Evolutionary conservation across 2,888 invertebrate genomes (phyloP).

Genomic region (Leptinotarsa rubiginosa): DNA sequence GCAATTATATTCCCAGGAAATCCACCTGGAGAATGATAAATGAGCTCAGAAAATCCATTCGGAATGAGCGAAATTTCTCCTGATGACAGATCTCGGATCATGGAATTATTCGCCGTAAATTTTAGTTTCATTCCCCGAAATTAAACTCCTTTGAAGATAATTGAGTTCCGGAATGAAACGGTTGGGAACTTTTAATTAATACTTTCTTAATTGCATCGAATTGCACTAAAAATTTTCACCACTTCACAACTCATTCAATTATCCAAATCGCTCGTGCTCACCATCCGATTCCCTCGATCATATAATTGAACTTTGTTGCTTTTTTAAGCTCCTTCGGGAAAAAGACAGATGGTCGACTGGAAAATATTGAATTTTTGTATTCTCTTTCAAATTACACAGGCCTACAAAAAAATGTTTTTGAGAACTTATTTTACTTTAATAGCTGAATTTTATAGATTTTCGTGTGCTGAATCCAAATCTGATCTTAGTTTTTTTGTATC

Average conservation of each 20-base stretch:
- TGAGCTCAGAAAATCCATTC: slow-evolving; percentile 42
- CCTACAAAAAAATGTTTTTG: no score
- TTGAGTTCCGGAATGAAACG: slow-evolving; percentile 49
- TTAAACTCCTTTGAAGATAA: slow-evolving; percentile 53
- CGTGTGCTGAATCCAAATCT: no score
- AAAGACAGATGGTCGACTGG: neutral
- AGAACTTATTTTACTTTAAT: no score
- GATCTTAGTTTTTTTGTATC: no score
- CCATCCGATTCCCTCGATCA: slow-evolving; percentile 8
- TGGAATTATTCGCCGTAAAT: slow-evolving; percentile 51
- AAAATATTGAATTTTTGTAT: no score
- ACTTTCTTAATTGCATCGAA: slow-evolving; percentile 52
- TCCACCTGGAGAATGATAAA: slow-evolving; percentile 56
- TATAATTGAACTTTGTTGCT: neutral
- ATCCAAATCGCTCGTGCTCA: slow-evolving; percentile 38
- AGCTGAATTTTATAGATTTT: no score
- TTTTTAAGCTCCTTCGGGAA: neutral
- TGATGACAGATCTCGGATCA: slow-evolving; percentile 51
- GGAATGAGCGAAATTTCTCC: slow-evolving; percentile 41
- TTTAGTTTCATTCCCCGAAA: slow-evolving; percentile 53
- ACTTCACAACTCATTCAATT: slow-evolving; percentile 43
- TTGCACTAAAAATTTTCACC: slow-evolving; percentile 36
- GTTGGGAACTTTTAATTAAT: slow-evolving; percentile 53
- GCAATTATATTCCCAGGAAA: slow-evolving; percentile 53
- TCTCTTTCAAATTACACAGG: no score